Evolutionary conservation across 2,888 invertebrate genomes (phyloP), one percentile per base, ranked within the genome.

Genomic region (Alloplasta piceator): DNA sequence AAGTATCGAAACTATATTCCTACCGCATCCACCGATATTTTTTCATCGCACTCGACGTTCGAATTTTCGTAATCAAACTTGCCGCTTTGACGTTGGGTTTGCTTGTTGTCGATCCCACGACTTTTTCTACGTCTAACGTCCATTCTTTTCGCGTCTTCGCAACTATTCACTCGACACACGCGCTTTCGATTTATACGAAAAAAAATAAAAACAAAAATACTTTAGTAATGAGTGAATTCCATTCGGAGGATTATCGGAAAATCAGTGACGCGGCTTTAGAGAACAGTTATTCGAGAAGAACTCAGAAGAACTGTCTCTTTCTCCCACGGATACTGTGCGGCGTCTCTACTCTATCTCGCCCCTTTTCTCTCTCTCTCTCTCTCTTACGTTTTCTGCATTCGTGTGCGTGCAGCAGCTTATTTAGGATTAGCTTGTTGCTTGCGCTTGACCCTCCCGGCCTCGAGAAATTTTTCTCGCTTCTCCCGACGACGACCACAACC

Each of bases 101-200:
- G 75, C 52, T 84, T 85, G 73, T 87, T 86, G 26, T 87, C 84
- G 56, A 74, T 70, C 39, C 78, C 79, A 66, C 66, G 85, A 61
- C 72, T 85, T 79, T 86, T 89, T 74, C 88, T 89, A 9, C 90
- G 90, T 66, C 90, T 90, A 56, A 88, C 87, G 71, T 90, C 88
- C 91, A 91, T 91, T 64, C 77, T 80, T 46, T 36, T 10, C 64
- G 50, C 26, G 67, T 52, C 39, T 63, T 58, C 16, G 12, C 14
- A 26, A 9, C 55, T 56, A 41, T 9, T 16, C 56, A 10, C 56
- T 26, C 14, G 56, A 36, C 52, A 38, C 61, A 38, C 14, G 64
- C 41, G 55, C 55, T 9, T 36, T 10, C 41, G 43, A 55, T 5
- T n/a, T n/a, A n/a, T n/a, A n/a, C n/a, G n/a, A n/a, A n/a, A n/a